Conservation (phyloP, 2,113 vertebrate species). For the Carollia perspicillata region DNA sequence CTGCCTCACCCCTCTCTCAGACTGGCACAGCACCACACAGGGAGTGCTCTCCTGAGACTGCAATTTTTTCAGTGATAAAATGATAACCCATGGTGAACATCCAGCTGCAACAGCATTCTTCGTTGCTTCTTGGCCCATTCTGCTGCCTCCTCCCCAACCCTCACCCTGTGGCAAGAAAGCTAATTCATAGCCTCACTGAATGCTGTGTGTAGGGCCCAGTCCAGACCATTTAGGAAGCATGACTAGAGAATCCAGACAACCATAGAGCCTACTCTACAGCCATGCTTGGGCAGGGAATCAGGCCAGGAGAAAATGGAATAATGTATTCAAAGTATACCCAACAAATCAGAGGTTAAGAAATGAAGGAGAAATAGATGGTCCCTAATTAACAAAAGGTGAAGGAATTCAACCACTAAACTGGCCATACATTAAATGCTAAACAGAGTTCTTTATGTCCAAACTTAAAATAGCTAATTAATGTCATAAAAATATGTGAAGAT, state of each 20-base stretch:
- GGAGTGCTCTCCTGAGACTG: not conserved
- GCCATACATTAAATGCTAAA: not conserved
- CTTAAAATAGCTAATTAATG: not conserved
- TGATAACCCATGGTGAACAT: not conserved
- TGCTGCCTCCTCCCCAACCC: not conserved
- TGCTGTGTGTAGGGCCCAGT: not conserved
- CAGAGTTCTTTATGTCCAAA: not conserved
- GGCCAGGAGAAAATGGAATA: not conserved
- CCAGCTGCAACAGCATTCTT: not conserved
- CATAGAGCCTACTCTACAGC: not conserved
- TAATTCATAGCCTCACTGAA: not conserved
- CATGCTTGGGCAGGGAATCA: not conserved
- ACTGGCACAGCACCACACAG: too few species aligned
- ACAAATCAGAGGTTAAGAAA: not conserved
- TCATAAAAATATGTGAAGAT: not conserved
- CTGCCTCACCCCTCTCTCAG: not conserved
- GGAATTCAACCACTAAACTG: not conserved
- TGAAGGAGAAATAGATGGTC: not conserved
- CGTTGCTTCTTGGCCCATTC: not conserved
- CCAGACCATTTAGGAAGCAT: not conserved
- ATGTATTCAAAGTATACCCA: not conserved
- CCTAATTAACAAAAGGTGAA: not conserved
- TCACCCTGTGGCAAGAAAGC: not conserved
- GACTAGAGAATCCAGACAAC: not conserved
- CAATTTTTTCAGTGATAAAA: not conserved